Evolutionary conservation across 2,113 vertebrate genomes (phyloP).

Genomic region (Thermophis baileyi): DNA sequence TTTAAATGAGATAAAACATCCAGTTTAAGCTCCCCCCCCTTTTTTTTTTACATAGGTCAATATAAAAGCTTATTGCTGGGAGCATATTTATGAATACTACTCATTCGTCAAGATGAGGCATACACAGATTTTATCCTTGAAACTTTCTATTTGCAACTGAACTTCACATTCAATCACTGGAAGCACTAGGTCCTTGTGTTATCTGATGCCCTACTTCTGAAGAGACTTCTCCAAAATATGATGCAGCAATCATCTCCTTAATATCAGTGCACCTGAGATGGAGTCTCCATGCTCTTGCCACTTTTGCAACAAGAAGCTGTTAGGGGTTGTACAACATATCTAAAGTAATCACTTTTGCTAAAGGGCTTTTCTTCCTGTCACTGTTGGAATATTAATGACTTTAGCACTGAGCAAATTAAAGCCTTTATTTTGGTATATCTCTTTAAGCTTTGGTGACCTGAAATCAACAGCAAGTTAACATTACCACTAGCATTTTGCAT

Average conservation of each 20-base stretch:
- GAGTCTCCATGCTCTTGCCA: neutral
- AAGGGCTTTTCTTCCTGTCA: neutral
- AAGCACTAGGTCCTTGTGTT: neutral
- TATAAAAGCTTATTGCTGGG: neutral
- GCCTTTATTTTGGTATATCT: neutral
- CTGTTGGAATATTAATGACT: neutral
- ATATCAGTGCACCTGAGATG: neutral
- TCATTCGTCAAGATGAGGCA: neutral
- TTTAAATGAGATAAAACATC: neutral
- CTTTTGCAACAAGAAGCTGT: neutral
- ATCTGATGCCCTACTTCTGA: neutral
- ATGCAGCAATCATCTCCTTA: neutral
- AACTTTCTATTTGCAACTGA: neutral
- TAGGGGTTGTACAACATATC: neutral
- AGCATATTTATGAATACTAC: neutral
- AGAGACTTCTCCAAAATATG: neutral
- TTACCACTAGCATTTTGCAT: neutral
- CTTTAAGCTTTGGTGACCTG: neutral
- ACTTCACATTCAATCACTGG: neutral
- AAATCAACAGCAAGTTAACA: neutral
- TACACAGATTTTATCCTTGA: neutral
- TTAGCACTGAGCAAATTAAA: neutral
- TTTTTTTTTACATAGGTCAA: neutral
- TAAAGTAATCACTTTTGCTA: neutral
- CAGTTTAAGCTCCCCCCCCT: neutral